These are phyloP conservation scores for Caenorhabditis wallacei DNA, from an alignment of 2,888 invertebrate genomes.

Conservation along the genomic window DNA sequence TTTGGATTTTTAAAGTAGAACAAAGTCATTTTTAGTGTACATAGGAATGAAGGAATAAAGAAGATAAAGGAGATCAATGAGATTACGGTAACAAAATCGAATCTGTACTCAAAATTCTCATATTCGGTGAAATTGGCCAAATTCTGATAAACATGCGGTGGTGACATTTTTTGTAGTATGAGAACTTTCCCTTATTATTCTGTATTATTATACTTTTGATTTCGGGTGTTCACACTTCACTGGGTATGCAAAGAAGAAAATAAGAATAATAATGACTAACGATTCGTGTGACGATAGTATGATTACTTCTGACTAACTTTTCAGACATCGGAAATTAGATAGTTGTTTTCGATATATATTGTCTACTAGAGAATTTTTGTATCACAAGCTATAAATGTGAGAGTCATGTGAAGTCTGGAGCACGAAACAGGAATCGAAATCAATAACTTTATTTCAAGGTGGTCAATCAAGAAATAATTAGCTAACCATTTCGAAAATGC, in stretches of 20 bases:
- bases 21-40: background rate
- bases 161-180: background rate
- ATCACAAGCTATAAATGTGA: background rate
- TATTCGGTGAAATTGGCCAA: background rate
- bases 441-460: constrained; percentile 39
- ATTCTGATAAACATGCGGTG: background rate
- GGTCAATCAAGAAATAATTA: constrained; percentile 20
- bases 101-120: constrained; percentile 4
- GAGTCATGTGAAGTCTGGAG: background rate
- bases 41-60: background rate
- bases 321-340: constrained; percentile 5
- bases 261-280: background rate
- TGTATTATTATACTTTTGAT: background rate
- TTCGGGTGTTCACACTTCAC: background rate
- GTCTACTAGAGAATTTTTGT: background rate
- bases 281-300: constrained; percentile 1
- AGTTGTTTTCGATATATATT: background rate
- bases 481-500: background rate
- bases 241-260: background rate
- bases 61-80: background rate
- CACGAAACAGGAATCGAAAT: too few species aligned
- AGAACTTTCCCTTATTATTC: background rate
- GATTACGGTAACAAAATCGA: constrained; percentile 6
- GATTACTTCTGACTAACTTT: background rate
- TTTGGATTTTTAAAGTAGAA: background rate